A percentile compares a stretch with the other conserved stretches of the same genome.
Conservation (phyloP, 1,140 invertebrate species). For the Cryptotermes secundus region DNA sequence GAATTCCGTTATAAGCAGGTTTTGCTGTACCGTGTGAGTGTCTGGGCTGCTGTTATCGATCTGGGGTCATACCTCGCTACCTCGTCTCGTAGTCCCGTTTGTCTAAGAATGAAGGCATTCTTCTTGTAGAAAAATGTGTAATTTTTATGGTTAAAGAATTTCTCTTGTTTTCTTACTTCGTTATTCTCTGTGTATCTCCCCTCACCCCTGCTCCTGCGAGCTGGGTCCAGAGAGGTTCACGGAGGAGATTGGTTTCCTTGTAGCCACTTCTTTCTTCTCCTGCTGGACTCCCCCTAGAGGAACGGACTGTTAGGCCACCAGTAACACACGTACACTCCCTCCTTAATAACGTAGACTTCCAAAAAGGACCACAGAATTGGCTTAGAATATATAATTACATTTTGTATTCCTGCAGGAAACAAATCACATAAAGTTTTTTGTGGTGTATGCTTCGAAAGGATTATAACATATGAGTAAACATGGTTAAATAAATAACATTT, state of each 20-base stretch:
- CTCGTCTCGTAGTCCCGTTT: neutral
- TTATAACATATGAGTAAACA: no score
- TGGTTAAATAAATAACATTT: no score
- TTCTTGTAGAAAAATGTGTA: slow-evolving; percentile 18
- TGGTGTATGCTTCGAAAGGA: no score
- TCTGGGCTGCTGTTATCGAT: no score
- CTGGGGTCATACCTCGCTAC: no score
- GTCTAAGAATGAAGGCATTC: neutral
- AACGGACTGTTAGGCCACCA: slow-evolving; percentile 7
- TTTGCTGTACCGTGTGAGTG: no score
- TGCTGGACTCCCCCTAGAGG: slow-evolving; percentile 8
- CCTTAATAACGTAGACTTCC: neutral
- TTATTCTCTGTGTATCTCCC: slow-evolving; percentile 8
- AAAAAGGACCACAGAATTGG: neutral
- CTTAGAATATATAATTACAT: neutral
- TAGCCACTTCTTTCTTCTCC: neutral
- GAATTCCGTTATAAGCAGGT: no score
- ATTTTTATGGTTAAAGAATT: slow-evolving; percentile 12
- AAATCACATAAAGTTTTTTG: no score
- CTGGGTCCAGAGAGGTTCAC: neutral
- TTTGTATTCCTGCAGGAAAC: no score
- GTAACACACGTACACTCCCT: neutral
- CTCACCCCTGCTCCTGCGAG: neutral
- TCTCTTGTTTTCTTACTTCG: slow-evolving; percentile 11
- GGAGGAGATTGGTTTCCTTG: slow-evolving; percentile 15